Evolutionary conservation across 2,888 invertebrate genomes (phyloP), one percentile per base, ranked within the genome.

Genomic region (Biston stratarius): DNA sequence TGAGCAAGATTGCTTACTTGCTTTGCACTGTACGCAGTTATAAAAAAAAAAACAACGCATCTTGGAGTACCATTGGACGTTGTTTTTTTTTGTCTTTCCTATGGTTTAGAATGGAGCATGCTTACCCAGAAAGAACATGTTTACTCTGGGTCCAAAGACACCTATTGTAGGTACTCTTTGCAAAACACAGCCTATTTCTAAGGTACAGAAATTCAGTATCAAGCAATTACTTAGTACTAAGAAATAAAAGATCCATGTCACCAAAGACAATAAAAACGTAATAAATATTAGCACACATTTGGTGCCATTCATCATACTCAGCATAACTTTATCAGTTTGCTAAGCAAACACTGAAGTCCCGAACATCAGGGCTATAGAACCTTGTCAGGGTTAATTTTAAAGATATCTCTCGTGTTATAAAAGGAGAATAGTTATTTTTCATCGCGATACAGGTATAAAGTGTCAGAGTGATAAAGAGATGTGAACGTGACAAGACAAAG

Each of bases 301-400:
- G 72, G 73, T 78, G 74, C 78, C 78, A 81, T 83, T 88, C 87
- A 88, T 84, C 83, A 80, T 75, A 87, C 83, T 87, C 85, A 88
- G 87, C 87, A 85, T 76, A 84, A 80, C 76, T 76, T 87, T 87
- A 88, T 88, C 88, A 77, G 60, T 74, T 66, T 72, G 48, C 75
- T 77, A 82, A 84, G 60, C 77, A 82, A 82, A 83, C 79, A 81
- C 76, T 64, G 74, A 74, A 74, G 65, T 64, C 74, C 60, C 64
- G 52, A 61, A 62, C 61, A 60, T 61, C 36, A 33, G n/a, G 15
- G 12, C 9, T 57, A 40, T 44, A 48, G 47, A 58, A 62, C 62
- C 24, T 34, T 62, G 14, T 62, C 53, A 33, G 40, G 44, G 11
- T 14, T n/a, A 42, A 63, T 38, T 61, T 36, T 36, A 15, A 8